phyloP scores from a whole-genome alignment of 2,113 vertebrate species.

The Seriola rivoliana region DNA sequence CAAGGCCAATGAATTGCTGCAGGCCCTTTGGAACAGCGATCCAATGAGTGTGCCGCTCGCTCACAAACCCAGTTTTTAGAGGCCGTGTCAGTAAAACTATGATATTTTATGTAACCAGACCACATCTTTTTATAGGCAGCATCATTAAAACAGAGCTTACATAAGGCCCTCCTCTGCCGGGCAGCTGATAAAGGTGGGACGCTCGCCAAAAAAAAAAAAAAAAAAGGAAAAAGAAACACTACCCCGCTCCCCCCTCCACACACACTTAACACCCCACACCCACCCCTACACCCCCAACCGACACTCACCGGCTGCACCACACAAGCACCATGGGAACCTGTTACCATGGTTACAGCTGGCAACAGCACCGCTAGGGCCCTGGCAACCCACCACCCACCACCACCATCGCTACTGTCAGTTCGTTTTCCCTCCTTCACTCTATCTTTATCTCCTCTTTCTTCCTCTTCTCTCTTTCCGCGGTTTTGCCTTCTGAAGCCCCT shows the following conservation, averaged over 20 bases:
- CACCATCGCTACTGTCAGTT: conserved; percentile 35
- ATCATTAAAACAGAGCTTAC: conserved; percentile 43
- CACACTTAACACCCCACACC: conserved; percentile 55
- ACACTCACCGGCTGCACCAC: conserved; percentile 59
- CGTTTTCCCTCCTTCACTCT: conserved; percentile 35
- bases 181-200: conserved; percentile 70
- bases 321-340: conserved; percentile 76
- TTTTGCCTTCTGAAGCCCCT: conserved; percentile 36
- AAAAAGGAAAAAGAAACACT: background rate
- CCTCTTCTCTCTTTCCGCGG: background rate
- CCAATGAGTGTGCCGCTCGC: conserved; percentile 5
- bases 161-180: conserved; percentile 48
- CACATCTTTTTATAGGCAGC: conserved; percentile 26
- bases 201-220: conserved; percentile 29
- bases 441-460: conserved; percentile 26
- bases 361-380: conserved; percentile 70
- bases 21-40: conserved; percentile 44
- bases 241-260: conserved; percentile 24
- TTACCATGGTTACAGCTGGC: conserved; percentile 84
- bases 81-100: conserved; percentile 6
- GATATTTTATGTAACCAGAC: conserved; percentile 58
- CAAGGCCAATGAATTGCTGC: conserved; percentile 47
- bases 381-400: conserved; percentile 68
- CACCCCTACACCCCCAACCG: conserved; percentile 52
- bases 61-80: conserved; percentile 25